Evolutionary conservation across 2,888 invertebrate genomes (phyloP), one percentile per base, ranked within the genome.

Genomic region (Lomographa bimaculata): DNA sequence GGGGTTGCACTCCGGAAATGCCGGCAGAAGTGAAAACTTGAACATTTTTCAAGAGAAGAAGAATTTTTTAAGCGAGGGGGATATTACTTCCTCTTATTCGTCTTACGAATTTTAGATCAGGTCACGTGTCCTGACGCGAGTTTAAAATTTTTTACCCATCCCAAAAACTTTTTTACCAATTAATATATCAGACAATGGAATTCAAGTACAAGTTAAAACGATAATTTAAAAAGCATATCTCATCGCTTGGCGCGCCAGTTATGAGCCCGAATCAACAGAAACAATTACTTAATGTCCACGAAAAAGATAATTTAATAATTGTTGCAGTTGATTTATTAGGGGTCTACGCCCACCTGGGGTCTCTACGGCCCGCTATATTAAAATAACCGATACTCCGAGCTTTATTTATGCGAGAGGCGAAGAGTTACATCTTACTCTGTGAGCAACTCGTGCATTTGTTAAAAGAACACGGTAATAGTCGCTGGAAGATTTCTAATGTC

Each of bases 271-370:
- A 44, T 75, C 65, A 66, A 68, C 65, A 62, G 61, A 81, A 85
- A 87, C 89, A 89, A 89, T 89, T 87, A 89, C 89, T 89, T 89
- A 87, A 86, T 81, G 86, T 87, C 89, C 83, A 79, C 84, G 74
- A 81, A 83, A 84, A 85, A 86, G 79, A 87, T 87, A 87, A 87
- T 87, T 87, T 85, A 89, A 87, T 89, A 87, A 89, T 89, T 89
- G 86, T 86, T 77, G 57, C 40, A 64, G 63, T 84, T 86, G 87
- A 89, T 86, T 76, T 84, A 89, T 73, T 70, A 72, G 62, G 71
- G 82, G 80, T 68, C 80, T 51, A 42, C 75, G 85, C 81, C 87
- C 86, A 83, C 87, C 85, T 79, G 87, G 79, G 84, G 87, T 58
- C 69, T 53, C 60, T 55, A 64, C 74, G 79, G 84, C 83, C 57